A percentile compares a stretch with the other conserved stretches of the same genome.
phyloP scores from a whole-genome alignment of 2,888 invertebrate species.

The Drepana falcataria region DNA sequence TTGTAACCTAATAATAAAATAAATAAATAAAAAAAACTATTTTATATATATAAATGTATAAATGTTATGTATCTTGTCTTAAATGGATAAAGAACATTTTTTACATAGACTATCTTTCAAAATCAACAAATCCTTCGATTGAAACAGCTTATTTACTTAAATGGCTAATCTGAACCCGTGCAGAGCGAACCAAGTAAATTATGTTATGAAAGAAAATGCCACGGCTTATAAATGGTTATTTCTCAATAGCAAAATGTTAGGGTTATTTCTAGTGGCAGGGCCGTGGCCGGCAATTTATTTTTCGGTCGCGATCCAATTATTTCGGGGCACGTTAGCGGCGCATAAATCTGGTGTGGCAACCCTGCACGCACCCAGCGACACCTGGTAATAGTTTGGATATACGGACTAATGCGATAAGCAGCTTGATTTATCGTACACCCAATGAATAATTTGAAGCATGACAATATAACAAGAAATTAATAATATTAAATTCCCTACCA shows the following conservation, averaged over 20 bases:
- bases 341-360: slow-evolving; percentile 54
- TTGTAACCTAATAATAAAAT: too few species aligned
- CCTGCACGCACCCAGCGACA: slow-evolving; percentile 38
- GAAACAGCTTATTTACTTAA: too few species aligned
- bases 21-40: too few species aligned
- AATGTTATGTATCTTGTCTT: too few species aligned
- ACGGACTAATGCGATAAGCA: slow-evolving; percentile 46
- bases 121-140: too few species aligned
- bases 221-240: slow-evolving; percentile 43
- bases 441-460: slow-evolving; percentile 7
- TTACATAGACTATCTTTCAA: too few species aligned
- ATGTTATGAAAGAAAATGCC: slow-evolving; percentile 11
- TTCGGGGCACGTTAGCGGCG: slow-evolving; percentile 67
- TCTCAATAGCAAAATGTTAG: slow-evolving; percentile 59
- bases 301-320: slow-evolving; percentile 73
- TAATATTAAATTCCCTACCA: too few species aligned
- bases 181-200: neutral
- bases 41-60: too few species aligned
- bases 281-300: slow-evolving; percentile 62
- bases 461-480: neutral
- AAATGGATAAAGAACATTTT: too few species aligned
- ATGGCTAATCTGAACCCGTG: neutral
- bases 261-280: slow-evolving; percentile 46
- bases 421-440: slow-evolving; percentile 36
- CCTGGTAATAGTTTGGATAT: slow-evolving; percentile 38